Conservation (phyloP, 2,113 vertebrate genomes). For the Percina caprodes region DNA sequence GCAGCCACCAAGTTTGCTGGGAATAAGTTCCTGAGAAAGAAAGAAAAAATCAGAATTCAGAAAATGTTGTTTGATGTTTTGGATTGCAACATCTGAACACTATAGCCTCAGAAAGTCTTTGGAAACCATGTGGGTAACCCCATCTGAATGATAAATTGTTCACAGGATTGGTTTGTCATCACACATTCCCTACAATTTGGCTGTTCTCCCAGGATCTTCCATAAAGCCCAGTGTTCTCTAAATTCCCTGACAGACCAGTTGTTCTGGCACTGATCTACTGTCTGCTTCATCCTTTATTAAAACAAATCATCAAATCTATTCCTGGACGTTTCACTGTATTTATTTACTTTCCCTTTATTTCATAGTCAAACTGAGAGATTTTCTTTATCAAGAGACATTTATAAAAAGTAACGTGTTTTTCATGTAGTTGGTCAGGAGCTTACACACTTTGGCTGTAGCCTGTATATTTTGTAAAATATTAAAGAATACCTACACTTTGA, state of each 20-base stretch:
- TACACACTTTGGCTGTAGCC: background rate
- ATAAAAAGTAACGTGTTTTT: background rate
- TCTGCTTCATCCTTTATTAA: slow-evolving; percentile 12
- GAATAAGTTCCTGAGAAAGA: slow-evolving; percentile 91
- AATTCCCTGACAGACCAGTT: slow-evolving; percentile 35
- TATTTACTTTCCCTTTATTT: background rate
- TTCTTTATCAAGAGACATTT: background rate
- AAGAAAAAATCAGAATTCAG: slow-evolving; percentile 29
- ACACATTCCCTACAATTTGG: slow-evolving; percentile 25
- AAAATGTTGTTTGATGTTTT: background rate
- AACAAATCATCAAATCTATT: slow-evolving; percentile 13
- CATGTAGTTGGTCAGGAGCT: background rate
- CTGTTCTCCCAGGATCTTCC: slow-evolving; percentile 23
- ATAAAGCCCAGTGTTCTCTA: slow-evolving; percentile 4
- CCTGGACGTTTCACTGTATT: background rate
- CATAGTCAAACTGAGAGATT: background rate
- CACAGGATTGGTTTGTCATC: slow-evolving; percentile 23
- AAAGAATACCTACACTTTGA: background rate
- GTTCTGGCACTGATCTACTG: slow-evolving; percentile 3
- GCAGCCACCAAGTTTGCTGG: slow-evolving; percentile 95
- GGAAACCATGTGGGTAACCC: background rate
- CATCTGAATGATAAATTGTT: slow-evolving; percentile 10
- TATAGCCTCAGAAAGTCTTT: background rate
- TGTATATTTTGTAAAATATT: background rate
- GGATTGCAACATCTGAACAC: background rate